These are phyloP conservation scores for Zosterops pallidus DNA, from an alignment of 2,113 vertebrate species.

Conservation along the genomic window DNA sequence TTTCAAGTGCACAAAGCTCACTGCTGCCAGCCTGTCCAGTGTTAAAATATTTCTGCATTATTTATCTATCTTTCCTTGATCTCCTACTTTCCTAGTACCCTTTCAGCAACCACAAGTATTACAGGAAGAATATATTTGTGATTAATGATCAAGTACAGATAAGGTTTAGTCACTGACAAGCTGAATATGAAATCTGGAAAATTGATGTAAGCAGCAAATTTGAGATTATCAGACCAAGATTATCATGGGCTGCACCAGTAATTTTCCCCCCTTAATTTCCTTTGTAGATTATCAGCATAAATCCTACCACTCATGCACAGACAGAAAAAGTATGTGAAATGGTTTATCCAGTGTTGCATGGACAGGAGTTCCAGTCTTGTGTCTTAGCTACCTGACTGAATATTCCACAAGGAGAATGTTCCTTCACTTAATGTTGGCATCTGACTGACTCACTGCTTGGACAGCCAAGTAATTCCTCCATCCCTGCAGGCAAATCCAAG, in stretches of 20 bases:
- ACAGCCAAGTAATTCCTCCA: not conserved
- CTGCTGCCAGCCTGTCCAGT: not conserved
- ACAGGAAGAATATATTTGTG: not conserved
- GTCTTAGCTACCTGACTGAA: not conserved
- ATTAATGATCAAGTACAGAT: not conserved
- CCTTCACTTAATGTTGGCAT: not conserved
- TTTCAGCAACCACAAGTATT: not conserved
- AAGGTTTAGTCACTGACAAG: not conserved
- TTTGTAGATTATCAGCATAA: not conserved
- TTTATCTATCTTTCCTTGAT: not conserved
- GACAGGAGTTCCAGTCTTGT: not conserved
- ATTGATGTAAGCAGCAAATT: not conserved
- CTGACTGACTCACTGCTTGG: not conserved
- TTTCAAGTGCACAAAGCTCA: not conserved
- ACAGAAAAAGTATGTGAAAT: not conserved
- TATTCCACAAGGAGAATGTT: not conserved
- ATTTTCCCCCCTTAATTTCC: not conserved
- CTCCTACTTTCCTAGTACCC: not conserved
- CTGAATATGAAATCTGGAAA: not conserved
- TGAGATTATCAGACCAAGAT: not conserved
- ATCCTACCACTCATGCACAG: not conserved
- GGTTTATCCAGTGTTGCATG: not conserved
- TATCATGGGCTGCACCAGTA: not conserved
- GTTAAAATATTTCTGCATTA: not conserved
- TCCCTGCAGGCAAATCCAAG: not conserved